Base-by-base conservation (phyloP, 2,113 vertebrate genomes). In the Oxygymnocypris stewartii region DNA sequence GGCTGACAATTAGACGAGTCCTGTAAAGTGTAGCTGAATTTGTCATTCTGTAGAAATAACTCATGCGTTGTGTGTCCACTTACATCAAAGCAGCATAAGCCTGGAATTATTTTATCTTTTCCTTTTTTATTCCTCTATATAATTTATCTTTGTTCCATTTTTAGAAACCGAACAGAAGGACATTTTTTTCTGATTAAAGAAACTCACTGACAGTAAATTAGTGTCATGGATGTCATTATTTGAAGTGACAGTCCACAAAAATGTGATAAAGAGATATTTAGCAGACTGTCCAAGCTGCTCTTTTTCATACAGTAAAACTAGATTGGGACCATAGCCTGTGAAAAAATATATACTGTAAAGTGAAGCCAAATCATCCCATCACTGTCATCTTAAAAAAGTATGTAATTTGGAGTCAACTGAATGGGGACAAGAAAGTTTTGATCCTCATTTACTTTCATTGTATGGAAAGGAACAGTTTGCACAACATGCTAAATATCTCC, bases 121-220 rank as follows among this genome's bases (percentile, higher is more conserved):
- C 23, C 37, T 77, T 73, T 57, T 74, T 47, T 40, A 40, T 87
- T 79, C 59, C 65, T 44, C 47, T 59, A 71, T 78, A 84, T 86
- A 31, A 87, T 81, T 77, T 74, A 18, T 83, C 79, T 85, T 88
- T 90, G 83, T 87, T 87, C 87, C 74, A 49, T 87, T 90, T 88
- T 90, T 82, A 80, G 87, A 88, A 88, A 73, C 74, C 13, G 84
- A 85, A 80, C 77, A 83, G 81, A 85, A 84, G 67, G 31, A 85
- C 63, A 2, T 74, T 76, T 79, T 79, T 87, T 83, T 85, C 63
- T 49, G 79, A 44, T 79, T 76, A 81, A 87, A 86, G 78, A 85
- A 90, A 85, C 74, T 67, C 86, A 73, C 54, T 89, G 83, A 87
- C 84, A 84, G 73, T 82, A 42, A 88, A 67, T 82, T 86, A 86